These are phyloP conservation scores for Pomatostomus ruficeps DNA, from an alignment of 2,113 vertebrate species.

Conservation along the genomic window DNA sequence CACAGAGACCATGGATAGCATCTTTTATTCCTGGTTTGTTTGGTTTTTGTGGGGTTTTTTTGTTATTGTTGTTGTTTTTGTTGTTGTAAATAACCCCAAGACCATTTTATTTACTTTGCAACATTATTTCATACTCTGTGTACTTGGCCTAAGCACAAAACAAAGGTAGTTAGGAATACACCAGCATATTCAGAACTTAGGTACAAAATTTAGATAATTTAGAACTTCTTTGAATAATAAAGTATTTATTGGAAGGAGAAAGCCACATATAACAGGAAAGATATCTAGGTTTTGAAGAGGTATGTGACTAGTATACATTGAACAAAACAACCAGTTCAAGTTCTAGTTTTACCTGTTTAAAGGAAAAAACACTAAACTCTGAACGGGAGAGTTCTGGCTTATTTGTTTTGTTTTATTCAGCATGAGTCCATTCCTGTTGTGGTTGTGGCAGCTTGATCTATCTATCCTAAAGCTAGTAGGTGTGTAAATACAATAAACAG, in stretches of 20 bases:
- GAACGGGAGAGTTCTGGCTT: not conserved
- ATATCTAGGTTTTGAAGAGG: not conserved
- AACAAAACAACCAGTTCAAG: not conserved
- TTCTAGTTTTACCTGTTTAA: not conserved
- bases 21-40: not conserved
- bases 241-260: not conserved
- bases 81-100: not conserved
- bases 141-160: not conserved
- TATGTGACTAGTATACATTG: not conserved
- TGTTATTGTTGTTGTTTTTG: no score
- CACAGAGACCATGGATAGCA: not conserved
- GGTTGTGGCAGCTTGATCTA: not conserved
- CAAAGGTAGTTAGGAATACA: not conserved
- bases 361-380: not conserved
- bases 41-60: no score
- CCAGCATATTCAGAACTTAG: not conserved
- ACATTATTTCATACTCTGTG: not conserved
- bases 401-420: not conserved
- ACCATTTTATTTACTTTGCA: not conserved
- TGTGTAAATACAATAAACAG: not conserved
- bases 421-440: not conserved
- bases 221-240: not conserved
- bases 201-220: not conserved
- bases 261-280: not conserved
- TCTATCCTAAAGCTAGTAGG: not conserved